Percentiles rank a stretch among this genome's conserved stretches.
Conservation (phyloP, 2,888 invertebrate genomes). For the Polyploca ridens region DNA sequence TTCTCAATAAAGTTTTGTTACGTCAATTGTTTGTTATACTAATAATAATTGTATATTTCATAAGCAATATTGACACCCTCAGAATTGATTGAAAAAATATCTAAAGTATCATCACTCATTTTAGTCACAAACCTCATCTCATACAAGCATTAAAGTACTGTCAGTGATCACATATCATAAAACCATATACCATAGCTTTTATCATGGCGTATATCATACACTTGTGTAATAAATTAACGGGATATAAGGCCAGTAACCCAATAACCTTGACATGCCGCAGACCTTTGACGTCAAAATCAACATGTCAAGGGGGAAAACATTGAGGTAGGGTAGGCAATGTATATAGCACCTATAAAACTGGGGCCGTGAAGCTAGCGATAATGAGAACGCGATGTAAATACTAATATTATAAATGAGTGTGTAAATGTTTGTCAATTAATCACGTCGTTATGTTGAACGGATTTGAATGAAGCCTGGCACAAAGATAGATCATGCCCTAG, state of each 20-base stretch:
- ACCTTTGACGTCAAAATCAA: constrained; percentile 39
- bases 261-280: constrained; percentile 51
- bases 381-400: background rate
- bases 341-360: constrained; percentile 43
- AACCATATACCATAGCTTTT: no score
- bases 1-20: no score
- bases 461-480: no score
- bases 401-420: background rate
- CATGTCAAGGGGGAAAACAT: constrained; percentile 36
- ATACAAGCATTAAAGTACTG: constrained; percentile 15
- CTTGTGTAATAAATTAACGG: constrained; percentile 33
- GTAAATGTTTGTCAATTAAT: background rate
- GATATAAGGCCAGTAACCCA: constrained; percentile 42
- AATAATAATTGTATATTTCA: no score
- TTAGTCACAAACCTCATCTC: background rate
- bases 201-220: constrained; percentile 23
- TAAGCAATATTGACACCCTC: no score
- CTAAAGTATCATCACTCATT: no score
- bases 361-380: constrained; percentile 39
- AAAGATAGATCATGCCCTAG: no score
- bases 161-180: constrained; percentile 25
- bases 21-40: no score
- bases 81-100: no score
- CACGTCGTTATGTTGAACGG: no score
- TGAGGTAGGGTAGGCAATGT: constrained; percentile 47